phyloP scores from a whole-genome alignment of 2,888 invertebrate genomes.

The Lasius fuliginosus region DNA sequence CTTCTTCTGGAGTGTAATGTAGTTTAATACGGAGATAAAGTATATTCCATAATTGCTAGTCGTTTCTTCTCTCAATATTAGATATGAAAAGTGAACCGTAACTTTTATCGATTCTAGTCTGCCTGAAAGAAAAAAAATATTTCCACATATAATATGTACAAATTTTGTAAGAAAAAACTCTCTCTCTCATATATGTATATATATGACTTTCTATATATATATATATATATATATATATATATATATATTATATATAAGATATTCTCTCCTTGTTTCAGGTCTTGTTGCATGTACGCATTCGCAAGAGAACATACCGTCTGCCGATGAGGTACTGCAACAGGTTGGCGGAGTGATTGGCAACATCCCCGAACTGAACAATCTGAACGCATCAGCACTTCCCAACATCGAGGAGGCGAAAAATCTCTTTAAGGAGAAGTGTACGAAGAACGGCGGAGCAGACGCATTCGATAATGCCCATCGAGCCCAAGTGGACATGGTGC shows the following conservation, averaged over 20 bases:
- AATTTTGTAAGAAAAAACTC: neutral
- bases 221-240: too few species aligned
- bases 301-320: conserved; percentile 68
- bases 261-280: conserved; percentile 55
- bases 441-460: conserved; percentile 88
- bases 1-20: neutral
- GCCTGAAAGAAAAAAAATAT: neutral
- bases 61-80: neutral
- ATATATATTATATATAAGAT: neutral
- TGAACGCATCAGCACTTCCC: conserved; percentile 81
- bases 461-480: conserved; percentile 87
- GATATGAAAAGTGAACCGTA: neutral
- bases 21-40: neutral
- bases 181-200: too few species aligned
- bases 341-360: conserved; percentile 62
- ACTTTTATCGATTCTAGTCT: neutral
- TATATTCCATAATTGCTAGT: neutral
- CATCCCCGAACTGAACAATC: conserved; percentile 76
- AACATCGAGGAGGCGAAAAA: conserved; percentile 87
- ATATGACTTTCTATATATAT: too few species aligned
- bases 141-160: neutral
- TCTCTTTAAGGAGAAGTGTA: conserved; percentile 89
- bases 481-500: conserved; percentile 85
- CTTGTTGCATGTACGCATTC: conserved; percentile 62
- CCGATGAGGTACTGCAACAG: conserved; percentile 69